phyloP scores from a whole-genome alignment of 1,140 invertebrate species.

The Heliconius nattereri region DNA sequence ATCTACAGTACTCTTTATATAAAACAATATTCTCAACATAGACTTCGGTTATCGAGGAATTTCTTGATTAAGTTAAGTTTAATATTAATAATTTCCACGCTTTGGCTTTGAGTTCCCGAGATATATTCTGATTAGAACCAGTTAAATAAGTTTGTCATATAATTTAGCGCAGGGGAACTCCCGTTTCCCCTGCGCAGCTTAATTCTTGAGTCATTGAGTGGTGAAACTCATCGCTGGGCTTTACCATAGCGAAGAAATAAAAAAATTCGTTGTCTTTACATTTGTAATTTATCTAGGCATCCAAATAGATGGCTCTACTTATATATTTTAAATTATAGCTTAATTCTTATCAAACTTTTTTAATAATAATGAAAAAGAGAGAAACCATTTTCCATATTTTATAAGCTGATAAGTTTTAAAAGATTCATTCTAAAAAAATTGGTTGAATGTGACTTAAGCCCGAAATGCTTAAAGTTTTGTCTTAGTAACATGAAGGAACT shows the following conservation, averaged over 20 bases:
- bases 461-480: too few species aligned
- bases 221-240: neutral
- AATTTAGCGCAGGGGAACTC: too few species aligned
- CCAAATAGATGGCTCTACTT: too few species aligned
- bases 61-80: conserved; percentile 39
- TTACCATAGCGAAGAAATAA: neutral
- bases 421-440: neutral
- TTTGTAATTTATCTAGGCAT: too few species aligned
- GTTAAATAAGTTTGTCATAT: conserved; percentile 13
- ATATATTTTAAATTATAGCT: neutral
- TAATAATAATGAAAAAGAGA: neutral
- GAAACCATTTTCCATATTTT: neutral
- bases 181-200: neutral
- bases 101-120: conserved; percentile 29
- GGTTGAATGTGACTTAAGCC: neutral
- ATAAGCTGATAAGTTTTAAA: neutral
- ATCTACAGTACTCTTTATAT: neutral
- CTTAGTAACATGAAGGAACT: too few species aligned
- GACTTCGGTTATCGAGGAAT: conserved; percentile 31
- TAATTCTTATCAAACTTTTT: neutral
- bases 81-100: conserved; percentile 46
- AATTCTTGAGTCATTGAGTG: neutral
- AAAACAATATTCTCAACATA: conserved; percentile 13
- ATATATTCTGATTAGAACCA: conserved; percentile 9
- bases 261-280: neutral